A percentile compares a stretch with the other conserved stretches of the same genome.
phyloP scores from a whole-genome alignment of 1,140 invertebrate genomes.

The Scaptomyza graminum region DNA sequence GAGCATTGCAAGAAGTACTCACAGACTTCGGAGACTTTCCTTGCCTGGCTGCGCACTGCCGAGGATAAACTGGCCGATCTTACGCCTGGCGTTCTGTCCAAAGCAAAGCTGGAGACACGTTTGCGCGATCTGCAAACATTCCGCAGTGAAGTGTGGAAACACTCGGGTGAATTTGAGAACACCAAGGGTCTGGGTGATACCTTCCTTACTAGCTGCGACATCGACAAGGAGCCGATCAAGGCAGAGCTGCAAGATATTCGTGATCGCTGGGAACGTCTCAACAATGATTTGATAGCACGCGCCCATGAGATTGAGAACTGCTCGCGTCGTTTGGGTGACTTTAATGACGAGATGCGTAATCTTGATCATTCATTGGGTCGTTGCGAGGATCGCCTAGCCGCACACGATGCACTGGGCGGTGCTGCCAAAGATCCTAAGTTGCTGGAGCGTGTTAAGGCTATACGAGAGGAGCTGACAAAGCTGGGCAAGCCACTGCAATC shows the following conservation, averaged over 20 bases:
- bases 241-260: constrained; percentile 92
- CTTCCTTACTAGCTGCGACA: constrained; percentile 93
- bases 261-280: constrained; percentile 94
- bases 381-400: constrained; percentile 93
- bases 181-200: constrained; percentile 93
- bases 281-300: constrained; percentile 88
- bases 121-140: constrained; percentile 94
- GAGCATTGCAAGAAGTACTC: constrained; percentile 97
- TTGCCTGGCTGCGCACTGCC: constrained; percentile 94
- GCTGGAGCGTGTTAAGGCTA: constrained; percentile 91
- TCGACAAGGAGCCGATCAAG: constrained; percentile 95
- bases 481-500: constrained; percentile 91
- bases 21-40: constrained; percentile 91
- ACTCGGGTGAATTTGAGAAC: constrained; percentile 95
- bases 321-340: constrained; percentile 91
- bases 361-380: constrained; percentile 92
- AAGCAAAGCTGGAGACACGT: constrained; percentile 94
- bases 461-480: constrained; percentile 90
- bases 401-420: constrained; percentile 91
- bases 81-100: constrained; percentile 92
- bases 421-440: constrained; percentile 92
- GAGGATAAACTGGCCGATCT: constrained; percentile 93
- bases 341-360: constrained; percentile 93
- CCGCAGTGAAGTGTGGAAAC: constrained; percentile 95
- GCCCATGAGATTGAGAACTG: constrained; percentile 93